phyloP scores from a whole-genome alignment of 2,113 vertebrate species.

The Amblyopsis rosae region DNA sequence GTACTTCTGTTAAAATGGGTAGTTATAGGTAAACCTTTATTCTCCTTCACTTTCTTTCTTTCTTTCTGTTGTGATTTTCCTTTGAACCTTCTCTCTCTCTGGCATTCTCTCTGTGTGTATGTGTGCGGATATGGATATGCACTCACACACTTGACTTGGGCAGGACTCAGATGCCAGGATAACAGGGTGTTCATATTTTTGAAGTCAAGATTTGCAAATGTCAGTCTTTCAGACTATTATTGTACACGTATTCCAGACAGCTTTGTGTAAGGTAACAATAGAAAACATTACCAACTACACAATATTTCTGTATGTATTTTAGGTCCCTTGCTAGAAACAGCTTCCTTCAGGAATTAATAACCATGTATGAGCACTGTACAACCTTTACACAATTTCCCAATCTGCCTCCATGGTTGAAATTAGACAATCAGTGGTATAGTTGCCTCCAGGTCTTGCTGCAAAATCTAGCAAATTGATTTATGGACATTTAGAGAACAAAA shows the following conservation, averaged over 20 bases:
- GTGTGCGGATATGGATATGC: constrained; percentile 23
- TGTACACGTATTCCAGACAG: too few species aligned
- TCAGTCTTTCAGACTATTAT: constrained; percentile 58
- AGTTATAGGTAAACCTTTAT: constrained; percentile 19
- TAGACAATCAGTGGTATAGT: too few species aligned
- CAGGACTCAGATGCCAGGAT: constrained; percentile 71
- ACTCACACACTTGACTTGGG: constrained; percentile 45
- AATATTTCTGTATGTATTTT: constrained; percentile 32
- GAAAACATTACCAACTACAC: constrained; percentile 55
- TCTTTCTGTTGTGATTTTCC: constrained; percentile 4
- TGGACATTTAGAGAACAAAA: too few species aligned
- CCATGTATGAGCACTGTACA: background rate
- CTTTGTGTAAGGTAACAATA: background rate
- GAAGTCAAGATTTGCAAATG: constrained; percentile 79
- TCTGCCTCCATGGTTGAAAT: too few species aligned
- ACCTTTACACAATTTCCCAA: background rate
- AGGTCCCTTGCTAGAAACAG: too few species aligned
- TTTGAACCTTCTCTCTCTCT: constrained; percentile 7
- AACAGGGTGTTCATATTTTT: constrained; percentile 76
- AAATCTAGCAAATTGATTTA: too few species aligned
- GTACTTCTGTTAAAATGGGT: constrained; percentile 26
- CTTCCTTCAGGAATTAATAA: too few species aligned
- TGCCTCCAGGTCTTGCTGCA: too few species aligned
- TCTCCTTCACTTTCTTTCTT: constrained; percentile 9
- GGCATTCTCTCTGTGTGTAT: constrained; percentile 10